A percentile compares a stretch with the other conserved stretches of the same genome.
phyloP scores from a whole-genome alignment of 2,113 vertebrate genomes.

The Seriola quinqueradiata region DNA sequence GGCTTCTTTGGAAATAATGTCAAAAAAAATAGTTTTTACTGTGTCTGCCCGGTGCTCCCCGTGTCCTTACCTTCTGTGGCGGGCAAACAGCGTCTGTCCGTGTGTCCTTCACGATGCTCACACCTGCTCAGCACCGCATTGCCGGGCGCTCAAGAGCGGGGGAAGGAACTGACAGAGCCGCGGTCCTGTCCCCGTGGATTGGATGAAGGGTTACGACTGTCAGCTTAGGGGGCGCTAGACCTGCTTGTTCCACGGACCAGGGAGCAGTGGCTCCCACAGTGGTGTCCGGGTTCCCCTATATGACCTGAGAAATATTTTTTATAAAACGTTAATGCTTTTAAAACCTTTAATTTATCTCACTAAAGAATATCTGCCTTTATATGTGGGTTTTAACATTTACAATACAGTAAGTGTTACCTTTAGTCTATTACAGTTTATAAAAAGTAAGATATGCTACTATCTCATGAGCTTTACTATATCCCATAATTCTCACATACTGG shows the following conservation, averaged over 20 bases:
- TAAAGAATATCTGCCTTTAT: neutral
- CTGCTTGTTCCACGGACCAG: constrained; percentile 29
- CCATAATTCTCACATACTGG: too few relatives aligned
- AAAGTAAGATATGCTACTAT: neutral
- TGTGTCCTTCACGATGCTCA: constrained; percentile 76
- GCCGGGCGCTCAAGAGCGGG: constrained; percentile 70
- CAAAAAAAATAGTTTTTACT: neutral
- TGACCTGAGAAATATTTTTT: neutral
- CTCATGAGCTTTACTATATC: too few relatives aligned
- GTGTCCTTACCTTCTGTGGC: constrained; percentile 78
- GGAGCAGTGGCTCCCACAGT: constrained; percentile 12
- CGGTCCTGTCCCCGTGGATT: constrained; percentile 66
- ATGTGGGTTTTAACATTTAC: neutral
- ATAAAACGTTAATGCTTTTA: neutral
- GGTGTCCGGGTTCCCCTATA: neutral
- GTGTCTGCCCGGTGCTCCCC: neutral
- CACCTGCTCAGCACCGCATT: constrained; percentile 81
- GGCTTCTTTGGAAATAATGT: constrained; percentile 19
- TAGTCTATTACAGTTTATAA: too few relatives aligned
- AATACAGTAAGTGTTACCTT: too few relatives aligned
- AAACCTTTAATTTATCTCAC: neutral
- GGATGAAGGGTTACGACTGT: constrained; percentile 68
- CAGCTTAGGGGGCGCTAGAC: constrained; percentile 67
- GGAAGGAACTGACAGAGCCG: constrained; percentile 68
- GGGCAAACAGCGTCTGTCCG: constrained; percentile 60